Evolutionary conservation across 2,888 invertebrate genomes (phyloP).

Genomic region (Eumacrocentrus americanus): DNA sequence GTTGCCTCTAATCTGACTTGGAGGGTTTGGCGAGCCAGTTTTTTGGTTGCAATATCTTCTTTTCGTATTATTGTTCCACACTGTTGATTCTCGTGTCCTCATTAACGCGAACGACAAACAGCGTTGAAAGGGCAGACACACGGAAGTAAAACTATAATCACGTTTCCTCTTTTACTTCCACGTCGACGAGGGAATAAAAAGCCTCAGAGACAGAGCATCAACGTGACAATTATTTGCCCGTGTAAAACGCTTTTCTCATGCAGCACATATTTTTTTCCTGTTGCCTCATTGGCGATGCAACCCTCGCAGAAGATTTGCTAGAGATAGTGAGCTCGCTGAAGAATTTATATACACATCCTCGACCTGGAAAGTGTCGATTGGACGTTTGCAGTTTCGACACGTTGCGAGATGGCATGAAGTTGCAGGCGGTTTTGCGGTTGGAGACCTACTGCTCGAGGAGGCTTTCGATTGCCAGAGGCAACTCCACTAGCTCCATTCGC

Average conservation of each 20-base stretch:
- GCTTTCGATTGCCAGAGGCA: slow-evolving; percentile 7
- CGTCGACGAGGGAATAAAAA: not conserved
- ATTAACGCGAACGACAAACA: no score
- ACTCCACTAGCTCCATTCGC: no score
- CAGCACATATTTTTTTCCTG: not conserved
- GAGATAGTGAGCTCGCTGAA: not conserved
- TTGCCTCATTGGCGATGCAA: not conserved
- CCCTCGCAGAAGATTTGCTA: not conserved
- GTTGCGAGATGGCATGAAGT: slow-evolving; percentile 9
- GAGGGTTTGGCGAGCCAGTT: no score
- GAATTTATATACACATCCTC: no score
- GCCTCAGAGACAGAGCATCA: not conserved
- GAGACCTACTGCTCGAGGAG: not conserved
- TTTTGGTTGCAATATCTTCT: no score
- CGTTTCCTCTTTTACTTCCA: not conserved
- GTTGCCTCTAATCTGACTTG: no score
- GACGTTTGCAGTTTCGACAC: slow-evolving; percentile 20
- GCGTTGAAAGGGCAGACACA: not conserved
- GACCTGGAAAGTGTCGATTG: slow-evolving; percentile 10
- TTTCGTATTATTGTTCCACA: no score
- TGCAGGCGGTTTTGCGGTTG: slow-evolving; percentile 18
- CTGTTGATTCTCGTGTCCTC: no score
- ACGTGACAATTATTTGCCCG: no score
- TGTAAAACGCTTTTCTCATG: not conserved
- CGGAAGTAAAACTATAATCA: not conserved